Evolutionary conservation across 2,888 invertebrate species (phyloP).

Genomic region (Ectobius pallidus): DNA sequence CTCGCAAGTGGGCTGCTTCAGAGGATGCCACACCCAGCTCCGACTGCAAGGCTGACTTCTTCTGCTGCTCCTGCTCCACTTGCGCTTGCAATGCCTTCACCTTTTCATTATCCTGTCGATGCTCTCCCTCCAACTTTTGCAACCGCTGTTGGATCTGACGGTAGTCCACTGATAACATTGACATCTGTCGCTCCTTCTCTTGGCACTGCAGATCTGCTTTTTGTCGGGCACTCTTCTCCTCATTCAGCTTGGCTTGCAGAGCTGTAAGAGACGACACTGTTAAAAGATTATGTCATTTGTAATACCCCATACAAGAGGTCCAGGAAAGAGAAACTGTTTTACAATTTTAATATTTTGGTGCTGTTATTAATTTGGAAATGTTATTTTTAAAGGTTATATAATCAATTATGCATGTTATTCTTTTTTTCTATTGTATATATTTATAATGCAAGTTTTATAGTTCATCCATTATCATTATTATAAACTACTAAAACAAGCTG

Average conservation of each 20-base stretch:
- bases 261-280: constrained; percentile 63
- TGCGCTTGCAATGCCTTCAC: constrained; percentile 83
- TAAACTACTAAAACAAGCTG: too few relatives aligned
- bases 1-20: constrained; percentile 72
- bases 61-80: constrained; percentile 89
- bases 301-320: too few relatives aligned
- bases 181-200: constrained; percentile 92
- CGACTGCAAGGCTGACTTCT: constrained; percentile 79
- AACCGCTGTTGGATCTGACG: constrained; percentile 91
- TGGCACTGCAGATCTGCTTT: constrained; percentile 86
- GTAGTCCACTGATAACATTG: constrained; percentile 93
- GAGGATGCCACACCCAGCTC: constrained; percentile 76
- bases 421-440: too few relatives aligned
- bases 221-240: constrained; percentile 86
- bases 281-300: too few relatives aligned
- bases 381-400: too few relatives aligned
- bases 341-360: too few relatives aligned
- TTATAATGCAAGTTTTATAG: too few relatives aligned
- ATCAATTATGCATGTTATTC: too few relatives aligned
- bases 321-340: constrained; percentile 3
- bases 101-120: constrained; percentile 86
- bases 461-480: too few relatives aligned
- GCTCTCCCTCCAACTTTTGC: constrained; percentile 90
- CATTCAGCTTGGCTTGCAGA: constrained; percentile 88
- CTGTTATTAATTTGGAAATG: too few relatives aligned